Base-by-base conservation (phyloP, 2,888 invertebrate genomes). In the Lymantria monacha region DNA sequence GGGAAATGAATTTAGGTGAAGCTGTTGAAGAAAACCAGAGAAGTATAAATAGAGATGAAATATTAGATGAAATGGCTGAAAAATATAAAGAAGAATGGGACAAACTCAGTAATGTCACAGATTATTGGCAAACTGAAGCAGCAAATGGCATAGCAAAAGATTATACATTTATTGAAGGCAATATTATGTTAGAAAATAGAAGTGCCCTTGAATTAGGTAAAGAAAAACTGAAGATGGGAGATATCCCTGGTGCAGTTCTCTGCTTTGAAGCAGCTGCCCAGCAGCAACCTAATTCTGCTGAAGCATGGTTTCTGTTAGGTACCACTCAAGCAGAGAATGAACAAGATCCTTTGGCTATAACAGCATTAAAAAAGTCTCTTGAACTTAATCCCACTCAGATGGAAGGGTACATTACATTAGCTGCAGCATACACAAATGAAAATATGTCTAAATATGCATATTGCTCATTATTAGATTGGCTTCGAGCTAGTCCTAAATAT, bases 251-350 rank as follows among this genome's bases (percentile, higher is more conserved):
- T 66, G 99, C 99, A 12, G 98, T 98, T 0, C 86, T 99, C 30
- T 96, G 98, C 74, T 99, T 99, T 87, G 99, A 99, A 88, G 97
- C 97, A 46, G 98, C 99, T 9, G 97, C 95, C 3, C 95, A 96
- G 73, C 95, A 97, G 75, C 92, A 96, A 45, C 94, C 96, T 1
- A 92, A 95, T 46, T 95, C 96, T 72, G 91, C 94, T 0, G 95
- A 97, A 83, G 96, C 95, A 0, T 98, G 98, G 98, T 94, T 96
- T 57, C 88, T 96, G 36, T 88, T 98, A 44, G 98, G 98, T 9
- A 96, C 95, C 47, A 96, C 98, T 31, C 98, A 99, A 83, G 98
- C 99, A 38, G 98, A 99, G 92, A 99, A 99, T 90, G 99, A 99
- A 91, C 98, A 96, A 88, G 99, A 99, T 85, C 96, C 97, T 3